Base-by-base conservation (phyloP, 2,113 vertebrate species). In the Stictonetta naevosa region DNA sequence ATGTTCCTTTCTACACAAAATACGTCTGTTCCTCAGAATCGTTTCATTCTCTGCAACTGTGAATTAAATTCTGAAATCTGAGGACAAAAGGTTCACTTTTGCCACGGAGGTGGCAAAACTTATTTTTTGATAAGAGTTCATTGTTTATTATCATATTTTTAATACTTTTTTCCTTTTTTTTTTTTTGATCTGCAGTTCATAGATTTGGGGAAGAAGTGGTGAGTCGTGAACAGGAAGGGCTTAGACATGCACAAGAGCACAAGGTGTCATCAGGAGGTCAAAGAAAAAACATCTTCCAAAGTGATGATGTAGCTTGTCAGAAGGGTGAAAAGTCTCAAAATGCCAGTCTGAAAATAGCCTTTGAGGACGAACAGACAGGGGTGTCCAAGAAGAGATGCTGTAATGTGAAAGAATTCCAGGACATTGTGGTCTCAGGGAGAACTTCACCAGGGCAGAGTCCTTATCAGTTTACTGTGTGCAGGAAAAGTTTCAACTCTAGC, bases 401-500 rank as follows among this genome's bases (percentile, higher is more conserved):
- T 59, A 38, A 42, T 7, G 8, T 63, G n/a, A 71, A 26, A 73
- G 42, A 79, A 0, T 36, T 48, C 10, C 26, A 38, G 46, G 48
- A 53, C 18, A 13, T 3, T 40, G 50, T 3, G 4, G 73, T 95
- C 16, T 76, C 48, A 25, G 69, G 73, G 56, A 40, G 66, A 38
- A 52, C 64, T 36, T 93, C 67, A n/a, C 34, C 50, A 22, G 88
- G 36, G 25, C 83, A 88, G 74, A 95, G 90, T 48, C 87, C 91
- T 55, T 97, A 94, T 58, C 77, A 93, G 34, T 97, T 94, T 48
- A 83, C 71, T 0, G 59, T 96, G 75, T 97, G 96, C 62, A 96
- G 92, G 6, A 97, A 85, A 77, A 96, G 83, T 77, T 98, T 97
- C n/a, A 95, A 68, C 31, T 34, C 91, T 66, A 97, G 91, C 72